phyloP scores from a whole-genome alignment of 2,888 invertebrate species.

The Drosophila conformis region DNA sequence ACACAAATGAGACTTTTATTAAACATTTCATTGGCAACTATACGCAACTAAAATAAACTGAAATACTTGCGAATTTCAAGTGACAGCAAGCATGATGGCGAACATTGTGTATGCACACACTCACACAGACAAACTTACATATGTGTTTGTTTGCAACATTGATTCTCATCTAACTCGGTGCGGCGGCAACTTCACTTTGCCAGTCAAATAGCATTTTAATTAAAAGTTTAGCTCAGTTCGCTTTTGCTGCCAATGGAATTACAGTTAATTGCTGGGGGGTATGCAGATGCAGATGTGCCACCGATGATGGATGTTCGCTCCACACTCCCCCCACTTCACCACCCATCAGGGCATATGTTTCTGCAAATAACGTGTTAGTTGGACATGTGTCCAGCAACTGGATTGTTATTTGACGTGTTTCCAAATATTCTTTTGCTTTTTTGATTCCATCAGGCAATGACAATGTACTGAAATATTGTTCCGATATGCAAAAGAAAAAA shows the following conservation, averaged over 20 bases:
- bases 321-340: background rate
- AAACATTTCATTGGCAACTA: slow-evolving; percentile 44
- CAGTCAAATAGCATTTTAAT: slow-evolving; percentile 55
- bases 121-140: background rate
- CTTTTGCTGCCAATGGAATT: slow-evolving; percentile 21
- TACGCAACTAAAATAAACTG: slow-evolving; percentile 23
- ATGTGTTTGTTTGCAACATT: slow-evolving; percentile 1
- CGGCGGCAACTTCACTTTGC: slow-evolving; percentile 11
- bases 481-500: background rate
- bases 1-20: slow-evolving; percentile 49
- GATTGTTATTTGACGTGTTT: slow-evolving; percentile 14
- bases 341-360: too few relatives aligned
- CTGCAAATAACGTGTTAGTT: slow-evolving; percentile 13
- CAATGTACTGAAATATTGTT: slow-evolving; percentile 36
- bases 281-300: slow-evolving; percentile 22
- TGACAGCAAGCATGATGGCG: slow-evolving; percentile 13
- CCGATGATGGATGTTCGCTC: slow-evolving; percentile 38
- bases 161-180: background rate
- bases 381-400: slow-evolving; percentile 5
- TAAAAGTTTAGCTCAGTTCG: slow-evolving; percentile 45
- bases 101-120: background rate
- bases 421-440: slow-evolving; percentile 9
- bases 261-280: slow-evolving; percentile 38
- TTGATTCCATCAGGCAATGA: slow-evolving; percentile 27
- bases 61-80: slow-evolving; percentile 16